Conservation (phyloP, 2,113 vertebrate genomes). For the Chionomys nivalis region DNA sequence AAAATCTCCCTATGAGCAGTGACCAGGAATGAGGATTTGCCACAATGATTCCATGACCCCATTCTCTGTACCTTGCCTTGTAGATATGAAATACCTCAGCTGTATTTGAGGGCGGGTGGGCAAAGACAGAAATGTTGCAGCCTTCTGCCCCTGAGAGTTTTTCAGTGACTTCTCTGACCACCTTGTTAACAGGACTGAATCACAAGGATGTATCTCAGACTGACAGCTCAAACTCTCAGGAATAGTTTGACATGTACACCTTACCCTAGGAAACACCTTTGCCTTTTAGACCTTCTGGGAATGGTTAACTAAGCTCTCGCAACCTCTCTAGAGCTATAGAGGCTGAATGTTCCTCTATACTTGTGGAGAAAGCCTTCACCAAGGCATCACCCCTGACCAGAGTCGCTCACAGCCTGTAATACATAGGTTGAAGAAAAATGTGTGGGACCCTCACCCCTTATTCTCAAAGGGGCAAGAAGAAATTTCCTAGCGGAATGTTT, state of each 20-base stretch:
- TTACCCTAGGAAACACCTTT: no score
- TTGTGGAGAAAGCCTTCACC: neutral
- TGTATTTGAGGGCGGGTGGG: neutral
- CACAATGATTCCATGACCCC: neutral
- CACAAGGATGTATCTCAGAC: neutral
- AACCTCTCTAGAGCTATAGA: neutral
- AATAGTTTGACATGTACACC: neutral
- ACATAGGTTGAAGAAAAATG: neutral
- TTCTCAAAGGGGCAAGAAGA: no score
- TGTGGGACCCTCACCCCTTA: no score
- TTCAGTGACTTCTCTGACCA: neutral
- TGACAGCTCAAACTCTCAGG: neutral
- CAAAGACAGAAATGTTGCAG: neutral
- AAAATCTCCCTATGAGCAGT: neutral
- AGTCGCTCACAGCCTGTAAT: neutral
- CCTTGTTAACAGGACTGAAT: neutral
- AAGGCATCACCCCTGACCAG: neutral
- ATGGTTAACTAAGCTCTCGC: neutral
- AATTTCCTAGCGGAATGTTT: no score
- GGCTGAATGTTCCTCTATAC: neutral
- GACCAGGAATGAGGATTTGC: neutral
- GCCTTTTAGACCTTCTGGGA: neutral
- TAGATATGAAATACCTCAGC: constrained; percentile 1
- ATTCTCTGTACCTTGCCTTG: constrained; percentile 29
- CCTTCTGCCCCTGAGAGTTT: neutral